A percentile compares a stretch with the other conserved stretches of the same genome.
Conservation (phyloP, 1,140 invertebrate genomes). For the Papilio dardanus region DNA sequence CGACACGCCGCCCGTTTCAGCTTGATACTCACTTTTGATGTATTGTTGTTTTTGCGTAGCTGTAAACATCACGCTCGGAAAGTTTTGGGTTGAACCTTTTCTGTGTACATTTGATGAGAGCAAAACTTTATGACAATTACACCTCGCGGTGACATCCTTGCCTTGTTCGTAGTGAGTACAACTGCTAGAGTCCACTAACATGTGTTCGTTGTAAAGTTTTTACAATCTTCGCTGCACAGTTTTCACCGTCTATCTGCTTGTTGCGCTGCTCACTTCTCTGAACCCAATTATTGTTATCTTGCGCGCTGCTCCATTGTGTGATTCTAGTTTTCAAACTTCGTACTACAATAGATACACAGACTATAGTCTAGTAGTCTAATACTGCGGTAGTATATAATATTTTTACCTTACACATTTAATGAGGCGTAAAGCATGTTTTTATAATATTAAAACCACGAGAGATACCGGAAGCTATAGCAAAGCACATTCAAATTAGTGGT, state of each 20-base stretch:
- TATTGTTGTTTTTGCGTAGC: conserved; percentile 77
- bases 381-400: too few species aligned
- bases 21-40: conserved; percentile 79
- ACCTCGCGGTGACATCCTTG: conserved; percentile 44
- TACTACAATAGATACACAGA: background rate
- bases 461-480: conserved; percentile 19
- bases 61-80: conserved; percentile 66
- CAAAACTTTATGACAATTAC: conserved; percentile 48
- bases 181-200: conserved; percentile 5
- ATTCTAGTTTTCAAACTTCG: conserved; percentile 10
- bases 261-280: conserved; percentile 14
- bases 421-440: background rate
- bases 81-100: conserved; percentile 64
- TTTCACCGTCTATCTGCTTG: background rate
- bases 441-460: conserved; percentile 3
- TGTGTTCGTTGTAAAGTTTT: conserved; percentile 10
- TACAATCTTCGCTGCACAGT: conserved; percentile 17
- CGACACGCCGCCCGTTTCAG: conserved; percentile 62
- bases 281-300: conserved; percentile 18
- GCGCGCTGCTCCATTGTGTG: background rate
- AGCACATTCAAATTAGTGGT: conserved; percentile 52
- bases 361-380: background rate
- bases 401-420: background rate
- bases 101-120: conserved; percentile 43
- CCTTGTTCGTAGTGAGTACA: background rate